Conservation (phyloP, 2,888 invertebrate species). For the Elaeidobius kamerunicus region DNA sequence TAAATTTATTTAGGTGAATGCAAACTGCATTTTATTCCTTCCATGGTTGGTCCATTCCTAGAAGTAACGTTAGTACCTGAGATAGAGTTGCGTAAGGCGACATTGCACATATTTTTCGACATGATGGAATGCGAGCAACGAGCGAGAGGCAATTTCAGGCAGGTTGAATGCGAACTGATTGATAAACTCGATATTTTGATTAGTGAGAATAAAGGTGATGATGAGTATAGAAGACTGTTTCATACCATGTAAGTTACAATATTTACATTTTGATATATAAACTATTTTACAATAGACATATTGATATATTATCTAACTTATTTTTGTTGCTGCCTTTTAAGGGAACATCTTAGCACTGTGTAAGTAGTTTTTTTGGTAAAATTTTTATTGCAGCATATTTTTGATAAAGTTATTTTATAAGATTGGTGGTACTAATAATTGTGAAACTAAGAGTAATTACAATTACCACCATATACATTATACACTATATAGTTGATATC, state of each 20-base stretch:
- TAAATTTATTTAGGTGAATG: constrained; percentile 64
- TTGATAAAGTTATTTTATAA: too few species aligned
- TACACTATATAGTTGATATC: too few species aligned
- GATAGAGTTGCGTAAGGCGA: constrained; percentile 79
- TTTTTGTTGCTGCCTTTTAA: constrained; percentile 46
- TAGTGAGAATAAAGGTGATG: constrained; percentile 91
- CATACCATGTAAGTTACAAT: constrained; percentile 85
- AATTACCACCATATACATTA: too few species aligned
- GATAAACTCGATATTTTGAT: constrained; percentile 91
- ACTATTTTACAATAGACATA: constrained; percentile 8
- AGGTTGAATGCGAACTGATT: constrained; percentile 90
- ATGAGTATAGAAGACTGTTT: constrained; percentile 89
- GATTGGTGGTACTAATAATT: too few species aligned
- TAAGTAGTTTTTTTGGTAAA: constrained; percentile 59
- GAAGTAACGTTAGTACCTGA: constrained; percentile 91
- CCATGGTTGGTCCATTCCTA: constrained; percentile 90
- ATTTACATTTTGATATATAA: neutral
- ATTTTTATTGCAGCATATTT: too few species aligned
- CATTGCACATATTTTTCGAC: constrained; percentile 88
- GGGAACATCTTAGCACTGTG: constrained; percentile 92
- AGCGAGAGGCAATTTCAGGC: constrained; percentile 80
- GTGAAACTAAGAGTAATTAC: too few species aligned
- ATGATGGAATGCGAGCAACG: constrained; percentile 92
- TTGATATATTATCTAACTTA: constrained; percentile 15
- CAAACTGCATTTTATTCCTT: constrained; percentile 85